phyloP scores from a whole-genome alignment of 2,113 vertebrate genomes.

The Lichenostomus cassidix region DNA sequence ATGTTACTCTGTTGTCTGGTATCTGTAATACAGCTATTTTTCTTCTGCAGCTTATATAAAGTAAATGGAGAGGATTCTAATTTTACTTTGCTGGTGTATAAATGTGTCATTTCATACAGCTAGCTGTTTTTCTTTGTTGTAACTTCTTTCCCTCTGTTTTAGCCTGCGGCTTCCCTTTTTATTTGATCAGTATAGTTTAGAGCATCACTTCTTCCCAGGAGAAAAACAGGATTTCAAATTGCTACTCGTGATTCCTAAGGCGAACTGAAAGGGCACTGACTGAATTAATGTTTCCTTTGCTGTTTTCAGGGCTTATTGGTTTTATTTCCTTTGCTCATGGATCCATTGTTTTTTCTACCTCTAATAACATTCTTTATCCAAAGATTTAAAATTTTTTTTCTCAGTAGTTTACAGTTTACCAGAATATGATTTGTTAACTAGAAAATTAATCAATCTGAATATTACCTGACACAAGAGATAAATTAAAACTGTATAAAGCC shows the following conservation, averaged over 20 bases:
- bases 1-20: constrained; percentile 38
- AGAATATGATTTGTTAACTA: constrained; percentile 18
- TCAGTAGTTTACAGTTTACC: constrained; percentile 14
- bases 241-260: constrained; percentile 74
- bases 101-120: constrained; percentile 78
- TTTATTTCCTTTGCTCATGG: constrained; percentile 72
- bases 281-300: constrained; percentile 76
- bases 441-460: constrained; percentile 53
- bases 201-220: constrained; percentile 75
- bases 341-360: constrained; percentile 40
- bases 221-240: constrained; percentile 77
- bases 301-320: constrained; percentile 69
- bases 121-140: constrained; percentile 80
- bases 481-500: background rate
- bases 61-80: constrained; percentile 71
- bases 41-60: constrained; percentile 59
- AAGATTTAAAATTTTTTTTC: constrained; percentile 21
- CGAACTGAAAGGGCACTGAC: constrained; percentile 64
- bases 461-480: constrained; percentile 9
- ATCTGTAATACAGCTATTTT: constrained; percentile 63
- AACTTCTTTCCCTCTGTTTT: constrained; percentile 75
- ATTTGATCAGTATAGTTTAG: constrained; percentile 83
- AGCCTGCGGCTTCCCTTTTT: constrained; percentile 74
- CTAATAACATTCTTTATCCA: constrained; percentile 47
- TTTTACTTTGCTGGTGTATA: constrained; percentile 75